Base-by-base conservation (phyloP, 2,888 invertebrate genomes). In the Choreutis nemorana region DNA sequence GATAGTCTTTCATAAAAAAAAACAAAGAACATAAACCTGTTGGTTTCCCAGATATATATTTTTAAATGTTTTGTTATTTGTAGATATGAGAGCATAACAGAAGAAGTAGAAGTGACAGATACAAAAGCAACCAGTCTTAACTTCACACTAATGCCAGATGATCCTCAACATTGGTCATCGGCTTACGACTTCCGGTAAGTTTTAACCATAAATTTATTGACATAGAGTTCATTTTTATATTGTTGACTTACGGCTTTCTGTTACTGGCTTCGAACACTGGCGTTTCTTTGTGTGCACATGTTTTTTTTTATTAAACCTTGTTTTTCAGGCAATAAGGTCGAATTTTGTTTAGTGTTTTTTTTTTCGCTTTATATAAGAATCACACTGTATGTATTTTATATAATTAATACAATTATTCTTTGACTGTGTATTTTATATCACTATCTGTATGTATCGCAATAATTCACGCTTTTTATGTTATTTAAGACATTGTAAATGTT, bases 91-190 rank as follows among this genome's bases (percentile, higher is more conserved):
- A 73, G 83, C 22, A 67, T 85, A 30, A 86, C 87, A 0, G 80
- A 83, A 37, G 71, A 70, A 39, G 83, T 91, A 5, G 79, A 68
- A 0, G 82, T 92, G 0, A 84, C 86, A 0, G 54, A 50, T 1
- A 60, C 63, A 14, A 84, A 84, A 0, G 81, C 83, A 0, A 57
- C 85, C 23, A 80, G 84, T 30, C 73, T 87, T 36, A 90, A 94
- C 67, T 88, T 94, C 46, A 89, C 88, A 0, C 72, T 96, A 24
- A 87, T 89, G 83, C 83, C 86, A n/a, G 86, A 90, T 52, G 89
- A 90, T 58, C 87, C 89, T 0, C 82, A 86, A 39, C 88, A 90
- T 53, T 95, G 94, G 94, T 86, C 90, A 0, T 88, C 88, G 4
- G 89, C 87, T 1, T 88, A 91, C 55, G 92, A 92, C 66, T 88